phyloP scores from a whole-genome alignment of 2,113 vertebrate species.

The Merops nubicus region DNA sequence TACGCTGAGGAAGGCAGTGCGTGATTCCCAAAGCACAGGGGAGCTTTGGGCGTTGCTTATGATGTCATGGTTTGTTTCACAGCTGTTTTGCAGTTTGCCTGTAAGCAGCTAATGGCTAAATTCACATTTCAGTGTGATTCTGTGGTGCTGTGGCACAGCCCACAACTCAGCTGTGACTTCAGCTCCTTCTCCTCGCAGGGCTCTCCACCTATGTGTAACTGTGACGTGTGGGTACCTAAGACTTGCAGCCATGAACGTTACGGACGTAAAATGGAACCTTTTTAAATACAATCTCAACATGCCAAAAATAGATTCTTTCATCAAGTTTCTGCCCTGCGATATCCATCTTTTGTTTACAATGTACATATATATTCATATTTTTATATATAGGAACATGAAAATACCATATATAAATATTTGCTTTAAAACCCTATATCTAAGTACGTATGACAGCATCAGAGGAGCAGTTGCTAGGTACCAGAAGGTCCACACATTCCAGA shows the following conservation, averaged over 20 bases:
- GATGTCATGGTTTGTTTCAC: background rate
- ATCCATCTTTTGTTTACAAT: constrained; percentile 9
- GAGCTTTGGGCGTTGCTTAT: background rate
- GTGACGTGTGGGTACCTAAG: background rate
- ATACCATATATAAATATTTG: constrained; percentile 51
- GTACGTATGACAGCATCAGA: background rate
- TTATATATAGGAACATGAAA: constrained; percentile 35
- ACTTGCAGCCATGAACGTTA: background rate
- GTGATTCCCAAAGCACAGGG: background rate
- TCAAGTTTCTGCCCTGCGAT: constrained; percentile 27
- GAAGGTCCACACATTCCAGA: background rate
- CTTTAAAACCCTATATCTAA: constrained; percentile 7
- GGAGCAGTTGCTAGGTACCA: background rate
- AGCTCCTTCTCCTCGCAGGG: background rate
- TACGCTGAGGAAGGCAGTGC: background rate
- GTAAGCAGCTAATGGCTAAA: constrained; percentile 17
- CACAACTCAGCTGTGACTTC: background rate
- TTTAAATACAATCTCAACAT: constrained; percentile 43
- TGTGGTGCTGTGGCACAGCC: background rate
- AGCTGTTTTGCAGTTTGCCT: background rate
- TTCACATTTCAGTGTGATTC: constrained; percentile 4
- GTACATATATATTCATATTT: background rate
- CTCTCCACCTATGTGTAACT: background rate
- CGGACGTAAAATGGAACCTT: background rate
- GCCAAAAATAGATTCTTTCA: constrained; percentile 66